Conservation (phyloP, 2,113 vertebrate genomes). For the Mobula hypostoma region DNA sequence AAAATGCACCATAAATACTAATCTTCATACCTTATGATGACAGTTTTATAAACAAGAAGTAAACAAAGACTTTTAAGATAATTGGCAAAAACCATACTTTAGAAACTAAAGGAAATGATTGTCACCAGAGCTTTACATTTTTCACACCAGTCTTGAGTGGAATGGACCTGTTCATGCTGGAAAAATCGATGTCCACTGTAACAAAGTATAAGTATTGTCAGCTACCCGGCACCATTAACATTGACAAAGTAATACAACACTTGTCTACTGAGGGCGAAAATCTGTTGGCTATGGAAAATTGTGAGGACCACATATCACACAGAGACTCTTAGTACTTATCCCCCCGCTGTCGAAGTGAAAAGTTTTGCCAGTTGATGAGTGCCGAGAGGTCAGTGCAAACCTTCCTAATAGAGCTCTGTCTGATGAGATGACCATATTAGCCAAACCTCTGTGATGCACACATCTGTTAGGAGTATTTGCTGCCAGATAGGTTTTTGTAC, state of each 20-base stretch:
- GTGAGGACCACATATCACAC: conserved; percentile 22
- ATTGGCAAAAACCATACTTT: background rate
- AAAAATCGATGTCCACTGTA: background rate
- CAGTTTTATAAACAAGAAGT: background rate
- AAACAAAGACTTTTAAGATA: background rate
- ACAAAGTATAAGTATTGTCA: background rate
- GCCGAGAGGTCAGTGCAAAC: conserved; percentile 23
- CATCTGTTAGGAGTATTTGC: conserved; percentile 35
- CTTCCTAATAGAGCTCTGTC: conserved; percentile 29
- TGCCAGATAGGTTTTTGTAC: conserved; percentile 31
- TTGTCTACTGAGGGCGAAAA: conserved; percentile 4
- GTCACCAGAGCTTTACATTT: background rate
- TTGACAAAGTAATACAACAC: background rate
- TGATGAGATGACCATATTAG: conserved; percentile 35
- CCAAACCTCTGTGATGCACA: conserved; percentile 9
- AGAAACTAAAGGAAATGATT: conserved; percentile 17
- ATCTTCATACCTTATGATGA: background rate
- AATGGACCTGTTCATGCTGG: background rate
- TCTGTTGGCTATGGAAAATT: conserved; percentile 27
- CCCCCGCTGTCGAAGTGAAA: conserved; percentile 20
- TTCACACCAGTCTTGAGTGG: background rate
- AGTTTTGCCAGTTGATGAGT: conserved; percentile 31
- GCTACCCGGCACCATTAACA: background rate
- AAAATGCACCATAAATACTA: background rate
- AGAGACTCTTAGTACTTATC: background rate